A percentile compares a stretch with the other conserved stretches of the same genome.
phyloP scores from a whole-genome alignment of 2,797 vertebrate genomes.

The Acestrorhynchus altus region DNA sequence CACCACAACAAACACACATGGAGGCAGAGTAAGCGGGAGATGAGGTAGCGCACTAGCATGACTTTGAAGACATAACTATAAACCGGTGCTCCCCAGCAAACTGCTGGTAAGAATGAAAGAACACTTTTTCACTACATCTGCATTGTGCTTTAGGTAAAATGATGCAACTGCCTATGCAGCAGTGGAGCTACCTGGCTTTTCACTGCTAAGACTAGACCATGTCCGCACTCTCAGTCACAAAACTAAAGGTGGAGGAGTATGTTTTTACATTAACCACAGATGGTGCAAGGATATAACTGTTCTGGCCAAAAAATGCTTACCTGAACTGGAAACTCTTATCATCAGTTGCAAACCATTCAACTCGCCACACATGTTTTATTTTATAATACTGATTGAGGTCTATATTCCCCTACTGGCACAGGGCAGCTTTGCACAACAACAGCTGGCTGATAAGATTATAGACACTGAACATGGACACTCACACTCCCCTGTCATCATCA shows the following conservation, averaged over 20 bases:
- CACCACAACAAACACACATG: too few species aligned
- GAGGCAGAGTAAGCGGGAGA: too few species aligned
- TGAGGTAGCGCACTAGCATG: too few species aligned
- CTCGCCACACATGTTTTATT: too few species aligned
- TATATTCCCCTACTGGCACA: background rate
- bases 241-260: background rate
- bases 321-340: too few species aligned
- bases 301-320: too few species aligned
- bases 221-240: background rate
- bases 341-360: too few species aligned
- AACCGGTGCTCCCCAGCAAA: too few species aligned
- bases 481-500: background rate
- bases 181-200: background rate
- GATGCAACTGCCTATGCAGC: background rate
- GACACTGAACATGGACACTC: background rate
- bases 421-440: background rate
- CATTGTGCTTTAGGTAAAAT: background rate
- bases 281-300: too few species aligned
- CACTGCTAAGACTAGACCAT: background rate
- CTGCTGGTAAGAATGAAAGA: background rate
- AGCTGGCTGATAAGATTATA: background rate
- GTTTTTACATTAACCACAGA: too few species aligned
- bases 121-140: too few species aligned
- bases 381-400: background rate
- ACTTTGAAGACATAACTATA: too few species aligned